Evolutionary conservation across 2,113 vertebrate species (phyloP).

Genomic region (Oxyura jamaicensis): DNA sequence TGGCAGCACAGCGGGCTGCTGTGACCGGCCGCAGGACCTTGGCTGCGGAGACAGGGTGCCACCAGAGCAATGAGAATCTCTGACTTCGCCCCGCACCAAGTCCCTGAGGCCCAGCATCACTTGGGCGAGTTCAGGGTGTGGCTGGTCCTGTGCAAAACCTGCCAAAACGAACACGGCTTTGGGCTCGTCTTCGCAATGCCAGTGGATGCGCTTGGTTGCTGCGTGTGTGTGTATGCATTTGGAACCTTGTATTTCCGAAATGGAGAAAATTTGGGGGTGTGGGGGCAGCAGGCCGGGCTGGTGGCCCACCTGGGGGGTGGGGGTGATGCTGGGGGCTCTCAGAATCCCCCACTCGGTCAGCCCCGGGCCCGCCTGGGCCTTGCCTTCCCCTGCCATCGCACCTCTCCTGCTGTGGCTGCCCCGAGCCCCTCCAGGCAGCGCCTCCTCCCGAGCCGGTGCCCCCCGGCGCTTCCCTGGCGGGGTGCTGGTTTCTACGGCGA

Average conservation of each 20-base stretch:
- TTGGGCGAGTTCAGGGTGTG: rapidly evolving
- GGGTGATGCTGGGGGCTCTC: too few relatives aligned
- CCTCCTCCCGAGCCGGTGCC: neutral
- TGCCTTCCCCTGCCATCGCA: neutral
- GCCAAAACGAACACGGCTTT: neutral
- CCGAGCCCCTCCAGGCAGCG: rapidly evolving
- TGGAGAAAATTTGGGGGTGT: too few relatives aligned
- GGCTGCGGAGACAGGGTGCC: neutral
- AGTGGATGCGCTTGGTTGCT: neutral
- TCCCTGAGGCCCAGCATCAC: rapidly evolving
- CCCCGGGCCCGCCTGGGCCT: neutral
- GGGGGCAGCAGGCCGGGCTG: rapidly evolving
- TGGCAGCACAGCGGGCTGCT: neutral
- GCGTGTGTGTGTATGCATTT: neutral
- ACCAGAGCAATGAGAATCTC: neutral
- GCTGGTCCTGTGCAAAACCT: neutral
- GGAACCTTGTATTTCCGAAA: neutral
- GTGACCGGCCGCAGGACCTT: rapidly evolving
- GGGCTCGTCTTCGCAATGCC: neutral
- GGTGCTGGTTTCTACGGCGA: neutral
- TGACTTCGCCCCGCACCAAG: neutral
- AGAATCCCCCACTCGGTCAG: neutral
- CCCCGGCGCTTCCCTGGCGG: neutral
- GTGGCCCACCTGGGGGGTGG: too few relatives aligned
- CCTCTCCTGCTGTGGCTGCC: neutral